Percentiles rank a stretch among this genome's conserved stretches.
phyloP scores from a whole-genome alignment of 2,113 vertebrate genomes.

The Corythaeola cristata region DNA sequence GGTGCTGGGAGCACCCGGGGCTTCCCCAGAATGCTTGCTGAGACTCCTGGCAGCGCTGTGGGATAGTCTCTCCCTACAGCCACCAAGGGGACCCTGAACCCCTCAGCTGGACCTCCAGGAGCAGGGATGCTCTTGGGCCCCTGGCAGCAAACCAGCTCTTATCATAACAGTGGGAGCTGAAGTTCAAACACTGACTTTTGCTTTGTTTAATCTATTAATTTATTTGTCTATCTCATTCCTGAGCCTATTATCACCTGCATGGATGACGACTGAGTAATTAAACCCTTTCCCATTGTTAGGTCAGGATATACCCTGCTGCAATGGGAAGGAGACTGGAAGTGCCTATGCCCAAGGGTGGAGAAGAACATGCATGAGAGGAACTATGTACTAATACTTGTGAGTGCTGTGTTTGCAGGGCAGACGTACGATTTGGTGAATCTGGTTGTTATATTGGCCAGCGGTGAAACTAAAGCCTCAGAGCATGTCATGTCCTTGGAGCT shows the following conservation, averaged over 20 bases:
- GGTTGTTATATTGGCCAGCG: not conserved
- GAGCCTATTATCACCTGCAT: not conserved
- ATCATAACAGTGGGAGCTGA: not conserved
- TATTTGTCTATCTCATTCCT: not conserved
- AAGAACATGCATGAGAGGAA: not conserved
- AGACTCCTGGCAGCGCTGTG: not conserved
- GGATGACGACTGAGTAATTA: not conserved
- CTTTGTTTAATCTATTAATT: not conserved
- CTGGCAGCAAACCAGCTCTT: not conserved
- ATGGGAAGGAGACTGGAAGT: not conserved
- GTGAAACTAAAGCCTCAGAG: not conserved
- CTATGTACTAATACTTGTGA: not conserved
- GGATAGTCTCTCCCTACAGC: not conserved
- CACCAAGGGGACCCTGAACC: not conserved
- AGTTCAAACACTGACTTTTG: not conserved
- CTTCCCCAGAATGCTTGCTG: not conserved
- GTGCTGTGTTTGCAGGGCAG: not conserved
- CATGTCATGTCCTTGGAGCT: not conserved
- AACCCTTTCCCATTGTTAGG: not conserved
- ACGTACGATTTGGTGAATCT: not conserved
- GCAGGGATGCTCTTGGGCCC: not conserved
- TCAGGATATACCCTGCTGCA: not conserved
- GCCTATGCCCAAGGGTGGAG: not conserved
- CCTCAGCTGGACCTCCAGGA: not conserved
- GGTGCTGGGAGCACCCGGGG: fast-evolving